phyloP scores from a whole-genome alignment of 2,797 vertebrate species.

The Pachyuromys duprasi region DNA sequence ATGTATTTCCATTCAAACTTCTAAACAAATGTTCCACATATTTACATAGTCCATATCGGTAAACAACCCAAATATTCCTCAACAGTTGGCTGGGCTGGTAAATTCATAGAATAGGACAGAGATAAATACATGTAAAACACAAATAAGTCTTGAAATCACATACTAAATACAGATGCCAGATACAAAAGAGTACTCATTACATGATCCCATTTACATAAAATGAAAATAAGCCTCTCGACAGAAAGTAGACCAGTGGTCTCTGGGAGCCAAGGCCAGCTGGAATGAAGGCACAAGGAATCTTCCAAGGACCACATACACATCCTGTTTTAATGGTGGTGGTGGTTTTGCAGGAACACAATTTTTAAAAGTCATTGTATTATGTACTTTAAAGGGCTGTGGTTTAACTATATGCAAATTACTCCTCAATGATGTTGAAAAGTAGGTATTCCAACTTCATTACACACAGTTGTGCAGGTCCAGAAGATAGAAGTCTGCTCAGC shows the following conservation, averaged over 20 bases:
- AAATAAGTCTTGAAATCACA: constrained; percentile 38
- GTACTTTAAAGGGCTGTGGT: constrained; percentile 11
- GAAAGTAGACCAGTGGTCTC: neutral
- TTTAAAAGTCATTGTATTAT: neutral
- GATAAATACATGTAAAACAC: neutral
- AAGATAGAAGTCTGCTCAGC: neutral
- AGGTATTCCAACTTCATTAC: neutral
- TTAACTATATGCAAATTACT: constrained; percentile 3
- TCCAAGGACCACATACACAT: neutral
- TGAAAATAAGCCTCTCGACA: neutral
- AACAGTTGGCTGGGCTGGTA: neutral
- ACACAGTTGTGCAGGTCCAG: constrained; percentile 1
- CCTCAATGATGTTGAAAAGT: neutral
- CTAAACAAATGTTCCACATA: neutral
- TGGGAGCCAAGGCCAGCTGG: neutral
- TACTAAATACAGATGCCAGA: neutral
- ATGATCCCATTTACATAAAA: constrained; percentile 5
- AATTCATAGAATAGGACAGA: neutral
- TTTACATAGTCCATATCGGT: constrained; percentile 5
- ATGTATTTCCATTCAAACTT: constrained; percentile 12
- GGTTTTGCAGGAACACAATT: neutral
- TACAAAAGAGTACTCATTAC: neutral
- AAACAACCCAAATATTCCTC: constrained; percentile 32
- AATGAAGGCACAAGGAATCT: neutral
- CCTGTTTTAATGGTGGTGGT: neutral